These are phyloP conservation scores for Ophion costatus DNA, from an alignment of 2,888 invertebrate genomes.

Conservation along the genomic window DNA sequence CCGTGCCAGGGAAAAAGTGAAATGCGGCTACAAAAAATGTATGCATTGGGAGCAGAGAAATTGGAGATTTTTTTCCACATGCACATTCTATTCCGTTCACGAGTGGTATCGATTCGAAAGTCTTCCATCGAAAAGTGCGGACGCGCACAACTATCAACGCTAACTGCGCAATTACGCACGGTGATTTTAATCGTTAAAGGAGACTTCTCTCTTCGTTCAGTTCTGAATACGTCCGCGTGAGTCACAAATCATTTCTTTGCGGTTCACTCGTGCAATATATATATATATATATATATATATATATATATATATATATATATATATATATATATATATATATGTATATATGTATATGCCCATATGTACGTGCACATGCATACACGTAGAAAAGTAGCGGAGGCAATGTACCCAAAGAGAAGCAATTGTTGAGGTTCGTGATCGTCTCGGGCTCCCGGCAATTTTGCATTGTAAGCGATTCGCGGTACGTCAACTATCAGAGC, in stretches of 20 bases:
- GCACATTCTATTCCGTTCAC: constrained; percentile 5
- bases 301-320: no score
- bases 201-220: neutral
- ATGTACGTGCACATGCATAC: neutral
- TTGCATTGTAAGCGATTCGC: constrained; percentile 42
- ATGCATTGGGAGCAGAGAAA: neutral
- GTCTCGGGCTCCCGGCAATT: constrained; percentile 24
- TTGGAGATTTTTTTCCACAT: neutral
- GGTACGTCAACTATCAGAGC: constrained; percentile 45
- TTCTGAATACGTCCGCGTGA: constrained; percentile 33
- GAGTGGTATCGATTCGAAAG: constrained; percentile 18
- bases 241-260: constrained; percentile 42
- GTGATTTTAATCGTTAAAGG: constrained; percentile 48
- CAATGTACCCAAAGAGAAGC: constrained; percentile 41
- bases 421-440: constrained; percentile 56
- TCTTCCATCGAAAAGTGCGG: neutral
- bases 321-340: no score
- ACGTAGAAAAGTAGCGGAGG: neutral
- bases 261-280: constrained; percentile 18
- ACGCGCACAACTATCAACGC: neutral
- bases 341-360: no score
- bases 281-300: no score
- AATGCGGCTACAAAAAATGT: neutral
- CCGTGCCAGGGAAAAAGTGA: neutral
- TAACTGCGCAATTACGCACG: constrained; percentile 33